Conservation (phyloP, 2,888 invertebrate species). For the Sinodicranocentrus sp. region DNA sequence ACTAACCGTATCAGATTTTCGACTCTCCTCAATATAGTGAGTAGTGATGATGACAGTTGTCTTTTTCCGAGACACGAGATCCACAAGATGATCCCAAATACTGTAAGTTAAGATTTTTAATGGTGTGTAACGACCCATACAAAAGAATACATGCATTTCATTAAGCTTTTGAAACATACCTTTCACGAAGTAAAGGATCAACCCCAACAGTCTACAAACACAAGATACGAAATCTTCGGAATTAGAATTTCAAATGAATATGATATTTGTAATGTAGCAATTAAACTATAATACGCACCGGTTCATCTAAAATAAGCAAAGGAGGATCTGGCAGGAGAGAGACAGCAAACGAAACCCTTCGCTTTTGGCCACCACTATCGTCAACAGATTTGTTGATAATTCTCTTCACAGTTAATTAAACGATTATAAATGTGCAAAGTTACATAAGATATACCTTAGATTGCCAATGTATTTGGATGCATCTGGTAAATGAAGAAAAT, state of each 20-base stretch:
- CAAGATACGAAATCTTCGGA: not conserved
- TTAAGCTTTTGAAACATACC: not conserved
- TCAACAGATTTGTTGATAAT: not conserved
- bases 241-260: not conserved
- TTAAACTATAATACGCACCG: constrained; percentile 79
- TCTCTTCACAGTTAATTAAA: not conserved
- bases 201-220: constrained; percentile 40
- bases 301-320: constrained; percentile 90
- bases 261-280: not conserved
- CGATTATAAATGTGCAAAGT: not conserved
- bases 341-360: constrained; percentile 79
- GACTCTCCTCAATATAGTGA: constrained; percentile 65
- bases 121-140: not conserved
- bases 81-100: constrained; percentile 58
- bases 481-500: constrained; percentile 93
- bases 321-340: constrained; percentile 79
- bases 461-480: not conserved
- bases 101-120: not conserved
- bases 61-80: constrained; percentile 32
- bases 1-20: constrained; percentile 29
- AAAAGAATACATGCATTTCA: not conserved
- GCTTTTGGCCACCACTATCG: constrained; percentile 79
- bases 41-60: constrained; percentile 66
- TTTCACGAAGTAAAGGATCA: too few species aligned
- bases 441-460: constrained; percentile 18